Base-by-base conservation (phyloP, 2,113 vertebrate genomes). In the Platycercus adscitus region DNA sequence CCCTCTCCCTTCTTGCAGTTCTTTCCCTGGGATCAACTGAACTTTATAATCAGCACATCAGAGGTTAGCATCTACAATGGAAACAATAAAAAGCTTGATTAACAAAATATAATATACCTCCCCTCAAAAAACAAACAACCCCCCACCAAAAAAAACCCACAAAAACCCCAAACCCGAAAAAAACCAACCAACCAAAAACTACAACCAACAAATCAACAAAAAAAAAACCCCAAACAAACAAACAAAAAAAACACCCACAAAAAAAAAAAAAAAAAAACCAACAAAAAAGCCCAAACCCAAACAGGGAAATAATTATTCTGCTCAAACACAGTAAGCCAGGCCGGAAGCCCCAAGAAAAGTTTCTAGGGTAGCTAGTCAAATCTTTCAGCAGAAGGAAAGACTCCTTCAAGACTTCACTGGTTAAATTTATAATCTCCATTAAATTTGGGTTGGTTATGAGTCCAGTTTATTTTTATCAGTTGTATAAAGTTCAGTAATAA, bases 231-330 rank as follows among this genome's bases (percentile, higher is more conserved):
- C 37, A 41, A 41, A 41, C 12, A 13, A 41, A 55, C 31, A 6
- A 7, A 53, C 43, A 31, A 14, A 20, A 2, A 10, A 10, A 10
- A 39, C 10, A 39, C 39, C 39, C 39, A 39, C 39, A 37, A 37
- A 37, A 37, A 41, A 41, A 41, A 41, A 41, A 41, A 41, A 41
- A 43, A 15, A 15, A 43, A 43, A 43, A 43, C 6, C 14, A 15
- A 43, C 17, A 7, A 53, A 14, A 20, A 2, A 10, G 7, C 21
- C 1, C 15, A 43, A 3, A 1, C 7, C 24, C 11, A 9, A 81
- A n/a, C 8, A 35, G 2, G n/a, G 4, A 86, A 52, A 4, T 25
- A 58, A 60, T 25, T 3, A 19, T 63, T 84, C 23, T 75, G 24
- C 8, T 70, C 10, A 70, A 50, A 50, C 60, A 17, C 15, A 60